phyloP scores from a whole-genome alignment of 2,113 vertebrate genomes.

The Ophiodon elongatus region DNA sequence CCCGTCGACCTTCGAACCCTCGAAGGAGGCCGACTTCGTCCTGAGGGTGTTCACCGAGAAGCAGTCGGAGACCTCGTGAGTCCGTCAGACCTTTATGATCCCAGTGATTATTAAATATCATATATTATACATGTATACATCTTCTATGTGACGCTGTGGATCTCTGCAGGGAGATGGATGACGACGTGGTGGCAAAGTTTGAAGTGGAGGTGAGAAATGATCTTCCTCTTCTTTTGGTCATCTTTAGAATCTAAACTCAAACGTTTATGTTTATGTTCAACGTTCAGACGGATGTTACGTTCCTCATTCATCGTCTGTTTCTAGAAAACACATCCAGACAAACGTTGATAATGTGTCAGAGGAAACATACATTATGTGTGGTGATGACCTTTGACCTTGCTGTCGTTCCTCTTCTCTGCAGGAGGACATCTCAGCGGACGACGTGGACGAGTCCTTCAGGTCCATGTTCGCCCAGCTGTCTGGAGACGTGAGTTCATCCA shows the following conservation, averaged over 20 bases:
- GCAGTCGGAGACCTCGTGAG: slow-evolving; percentile 86
- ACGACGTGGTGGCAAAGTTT: slow-evolving; percentile 81
- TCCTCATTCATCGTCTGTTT: no score
- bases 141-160: slow-evolving; percentile 19
- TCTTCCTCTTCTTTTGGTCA: no score
- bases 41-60: slow-evolving; percentile 94
- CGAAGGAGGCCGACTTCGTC: slow-evolving; percentile 89
- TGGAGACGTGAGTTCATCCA: slow-evolving; percentile 86
- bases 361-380: no score
- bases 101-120: not conserved
- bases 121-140: no score
- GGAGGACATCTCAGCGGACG: slow-evolving; percentile 83
- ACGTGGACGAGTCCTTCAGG: slow-evolving; percentile 86
- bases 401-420: slow-evolving; percentile 42
- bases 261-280: no score
- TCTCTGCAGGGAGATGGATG: slow-evolving; percentile 86
- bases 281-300: no score
- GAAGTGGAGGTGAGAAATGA: slow-evolving; percentile 85
- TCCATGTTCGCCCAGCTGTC: slow-evolving; percentile 85
- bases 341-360: no score
- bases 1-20: slow-evolving; percentile 92
- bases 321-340: no score
- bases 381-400: not conserved
- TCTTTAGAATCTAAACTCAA: no score
- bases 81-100: not conserved